Evolutionary conservation across 1,140 invertebrate species (phyloP).

Genomic region (Steinernema khuongi): DNA sequence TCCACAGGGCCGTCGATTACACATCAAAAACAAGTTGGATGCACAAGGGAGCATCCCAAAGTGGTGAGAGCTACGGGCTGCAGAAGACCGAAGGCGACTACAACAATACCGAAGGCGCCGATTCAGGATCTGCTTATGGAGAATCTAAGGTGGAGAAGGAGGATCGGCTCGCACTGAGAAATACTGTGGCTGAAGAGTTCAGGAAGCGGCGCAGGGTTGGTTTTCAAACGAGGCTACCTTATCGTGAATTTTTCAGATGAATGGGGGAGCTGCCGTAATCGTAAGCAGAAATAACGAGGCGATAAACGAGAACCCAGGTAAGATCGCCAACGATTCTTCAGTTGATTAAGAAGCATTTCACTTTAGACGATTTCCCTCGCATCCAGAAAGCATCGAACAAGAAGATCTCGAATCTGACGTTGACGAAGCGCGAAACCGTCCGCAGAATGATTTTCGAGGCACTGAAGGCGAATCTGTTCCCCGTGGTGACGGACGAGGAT

Average conservation of each 20-base stretch:
- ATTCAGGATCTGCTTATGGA: neutral
- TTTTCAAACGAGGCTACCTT: neutral
- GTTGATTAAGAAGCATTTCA: neutral
- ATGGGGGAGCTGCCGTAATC: neutral
- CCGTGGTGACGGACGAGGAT: neutral
- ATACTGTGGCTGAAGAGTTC: neutral
- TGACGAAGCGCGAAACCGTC: neutral
- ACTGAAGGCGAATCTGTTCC: neutral
- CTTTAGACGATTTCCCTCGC: neutral
- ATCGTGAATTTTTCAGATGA: neutral
- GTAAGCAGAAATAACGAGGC: neutral
- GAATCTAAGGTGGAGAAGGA: constrained; percentile 4
- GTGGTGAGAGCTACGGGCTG: neutral
- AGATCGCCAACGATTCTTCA: neutral
- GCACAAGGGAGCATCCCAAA: neutral
- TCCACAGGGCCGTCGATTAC: neutral
- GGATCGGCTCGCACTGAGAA: neutral
- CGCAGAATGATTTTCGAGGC: neutral
- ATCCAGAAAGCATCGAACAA: neutral
- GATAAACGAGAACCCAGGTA: neutral
- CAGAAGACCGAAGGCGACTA: neutral
- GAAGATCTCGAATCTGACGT: neutral
- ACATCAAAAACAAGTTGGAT: neutral
- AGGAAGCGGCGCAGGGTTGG: neutral
- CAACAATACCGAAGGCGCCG: neutral